Evolutionary conservation across 2,888 invertebrate genomes (phyloP), one percentile per base, ranked within the genome.

Genomic region (Seladonia tumulorum): DNA sequence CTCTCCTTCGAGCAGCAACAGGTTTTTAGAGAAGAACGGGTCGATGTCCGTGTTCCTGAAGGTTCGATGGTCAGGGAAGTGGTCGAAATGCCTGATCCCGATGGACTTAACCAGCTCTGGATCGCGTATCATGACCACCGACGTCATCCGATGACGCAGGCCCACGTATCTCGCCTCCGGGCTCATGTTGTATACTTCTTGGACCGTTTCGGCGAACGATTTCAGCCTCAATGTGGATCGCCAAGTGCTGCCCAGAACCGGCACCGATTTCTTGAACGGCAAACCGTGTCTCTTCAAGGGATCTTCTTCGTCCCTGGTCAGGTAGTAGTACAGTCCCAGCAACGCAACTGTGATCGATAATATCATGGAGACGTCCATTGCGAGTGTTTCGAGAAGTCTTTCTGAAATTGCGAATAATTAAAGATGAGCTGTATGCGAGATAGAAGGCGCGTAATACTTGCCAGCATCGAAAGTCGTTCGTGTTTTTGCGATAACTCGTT

Each of bases 1-100:
- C 0, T 96, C 95, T 29, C 95, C 96, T 0, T 79, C 82, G 0
- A 93, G 81, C 0, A 86, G 81, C 42, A 93, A 89, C 0, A 93
- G 84, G 42, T 91, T 90, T 0, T 87, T 90, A 1, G 79, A 85
- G 76, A 93, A 90, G 3, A 93, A 47, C 0, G 87, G 88, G 35
- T 92, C 92, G 8, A 70, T n/a, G 0, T n/a, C 42, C 0, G 73
- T 76, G 8, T 75, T 49, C 4, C 68, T 68, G 35, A 90, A 82
- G 49, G 25, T 0, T 94, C 95, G 91, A 95, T 81, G 73, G 87
- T 90, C 75, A 78, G 74, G 77, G 66, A 92, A 92, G 49, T 85
- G n/a, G 12, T 90, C 84, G 81, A 92, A 92, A 70, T 90, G 82
- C 74, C 88, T 89, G 63, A 91, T 84, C 0, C 91, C 88, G n/a